Evolutionary conservation across 2,888 invertebrate species (phyloP).

Genomic region (Leptinotarsa haldemani): DNA sequence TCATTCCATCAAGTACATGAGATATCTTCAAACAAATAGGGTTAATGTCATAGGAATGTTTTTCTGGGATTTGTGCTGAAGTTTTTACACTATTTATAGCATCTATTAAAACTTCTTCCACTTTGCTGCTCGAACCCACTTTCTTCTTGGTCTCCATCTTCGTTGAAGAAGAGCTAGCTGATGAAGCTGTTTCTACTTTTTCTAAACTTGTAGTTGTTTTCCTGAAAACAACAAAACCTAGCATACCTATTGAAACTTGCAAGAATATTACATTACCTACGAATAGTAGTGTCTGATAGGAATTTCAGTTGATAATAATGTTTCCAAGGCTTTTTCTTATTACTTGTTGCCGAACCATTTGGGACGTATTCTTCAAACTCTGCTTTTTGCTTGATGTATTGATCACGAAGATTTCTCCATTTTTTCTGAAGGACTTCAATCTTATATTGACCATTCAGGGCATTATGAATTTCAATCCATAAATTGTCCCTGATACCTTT

Average conservation of each 20-base stretch:
- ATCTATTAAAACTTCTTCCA: background rate
- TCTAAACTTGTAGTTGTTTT: slow-evolving; percentile 1
- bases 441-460: background rate
- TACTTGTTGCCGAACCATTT: background rate
- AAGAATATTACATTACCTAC: background rate
- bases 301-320: slow-evolving; percentile 1
- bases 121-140: background rate
- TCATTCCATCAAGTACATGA: background rate
- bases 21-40: slow-evolving; percentile 4
- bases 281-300: background rate
- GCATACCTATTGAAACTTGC: slow-evolving; percentile 2
- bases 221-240: background rate
- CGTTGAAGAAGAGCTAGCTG: background rate
- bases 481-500: background rate
- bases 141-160: background rate
- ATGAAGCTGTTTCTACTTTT: background rate
- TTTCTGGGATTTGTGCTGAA: background rate
- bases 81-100: background rate
- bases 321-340: background rate
- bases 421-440: background rate
- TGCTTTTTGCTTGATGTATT: background rate
- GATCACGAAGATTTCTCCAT: background rate
- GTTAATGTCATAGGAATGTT: background rate
- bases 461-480: background rate
- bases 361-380: background rate